Percentiles rank a stretch among this genome's conserved stretches.
Conservation (phyloP, 64 coral and sea anemone genomes). For the Actinia equina region DNA sequence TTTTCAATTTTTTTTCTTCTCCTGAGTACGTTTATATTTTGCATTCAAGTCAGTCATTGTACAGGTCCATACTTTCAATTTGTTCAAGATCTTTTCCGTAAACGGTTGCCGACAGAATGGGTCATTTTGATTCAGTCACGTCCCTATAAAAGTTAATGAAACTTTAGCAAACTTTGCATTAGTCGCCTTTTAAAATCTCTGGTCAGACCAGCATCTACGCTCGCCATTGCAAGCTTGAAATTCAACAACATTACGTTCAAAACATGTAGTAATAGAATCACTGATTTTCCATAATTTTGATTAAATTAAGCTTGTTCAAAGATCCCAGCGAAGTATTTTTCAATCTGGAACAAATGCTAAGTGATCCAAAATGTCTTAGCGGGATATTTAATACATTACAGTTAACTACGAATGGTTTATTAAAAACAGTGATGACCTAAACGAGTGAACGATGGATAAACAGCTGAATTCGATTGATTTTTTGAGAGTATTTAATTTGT, state of each 20-base stretch:
- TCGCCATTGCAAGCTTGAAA: background rate
- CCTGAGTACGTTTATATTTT: background rate
- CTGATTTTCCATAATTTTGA: background rate
- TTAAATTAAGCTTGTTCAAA: background rate
- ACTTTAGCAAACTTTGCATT: background rate
- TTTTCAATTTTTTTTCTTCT: background rate
- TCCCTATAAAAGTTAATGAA: background rate
- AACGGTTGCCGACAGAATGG: background rate
- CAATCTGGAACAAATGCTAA: background rate
- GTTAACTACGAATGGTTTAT: background rate
- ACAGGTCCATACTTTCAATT: background rate
- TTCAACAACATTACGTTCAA: background rate
- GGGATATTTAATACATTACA: background rate
- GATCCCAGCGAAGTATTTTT: background rate
- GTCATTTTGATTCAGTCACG: background rate
- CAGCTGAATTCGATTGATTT: background rate
- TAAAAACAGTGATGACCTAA: background rate
- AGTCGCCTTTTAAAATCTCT: background rate
- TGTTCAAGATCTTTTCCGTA: background rate
- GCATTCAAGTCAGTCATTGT: background rate
- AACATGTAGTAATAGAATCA: background rate
- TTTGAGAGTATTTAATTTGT: background rate
- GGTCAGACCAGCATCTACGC: background rate
- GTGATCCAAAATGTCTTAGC: conserved; percentile 1
- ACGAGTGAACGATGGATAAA: background rate